These are phyloP conservation scores for Felis chaus DNA, from an alignment of 2,113 vertebrate species.

Conservation along the genomic window DNA sequence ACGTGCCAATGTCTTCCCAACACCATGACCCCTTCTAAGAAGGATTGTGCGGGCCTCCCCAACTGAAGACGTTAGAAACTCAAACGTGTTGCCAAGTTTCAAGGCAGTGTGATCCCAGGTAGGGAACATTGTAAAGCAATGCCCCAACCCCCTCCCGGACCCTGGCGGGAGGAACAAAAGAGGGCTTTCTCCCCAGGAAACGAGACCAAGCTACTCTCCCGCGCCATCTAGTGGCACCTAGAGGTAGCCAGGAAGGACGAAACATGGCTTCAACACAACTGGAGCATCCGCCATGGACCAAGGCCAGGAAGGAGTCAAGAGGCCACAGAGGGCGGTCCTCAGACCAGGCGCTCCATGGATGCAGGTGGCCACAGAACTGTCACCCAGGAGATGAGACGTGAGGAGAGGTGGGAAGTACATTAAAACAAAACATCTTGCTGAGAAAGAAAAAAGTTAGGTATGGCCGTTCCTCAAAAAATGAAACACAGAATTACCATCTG, in stretches of 20 bases:
- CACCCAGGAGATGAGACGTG: background rate
- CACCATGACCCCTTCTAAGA: background rate
- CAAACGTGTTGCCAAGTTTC: background rate
- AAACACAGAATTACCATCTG: background rate
- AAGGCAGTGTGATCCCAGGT: background rate
- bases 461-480: background rate
- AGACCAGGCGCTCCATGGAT: background rate
- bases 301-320: no score
- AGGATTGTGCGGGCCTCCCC: background rate
- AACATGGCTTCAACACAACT: rapidly evolving
- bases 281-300: rapidly evolving
- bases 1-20: background rate
- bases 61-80: background rate
- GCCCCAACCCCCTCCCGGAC: background rate
- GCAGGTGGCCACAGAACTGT: background rate
- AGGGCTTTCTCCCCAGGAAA: no score
- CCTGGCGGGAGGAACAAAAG: background rate
- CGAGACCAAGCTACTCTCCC: background rate
- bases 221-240: conserved; percentile 46
- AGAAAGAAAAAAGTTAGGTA: no score
- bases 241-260: rapidly evolving
- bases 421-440: background rate
- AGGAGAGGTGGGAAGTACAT: background rate
- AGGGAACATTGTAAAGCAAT: no score
- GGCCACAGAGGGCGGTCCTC: background rate